phyloP scores from a whole-genome alignment of 92 coral and sea anemone species.

The Palythoa caribaeorum region DNA sequence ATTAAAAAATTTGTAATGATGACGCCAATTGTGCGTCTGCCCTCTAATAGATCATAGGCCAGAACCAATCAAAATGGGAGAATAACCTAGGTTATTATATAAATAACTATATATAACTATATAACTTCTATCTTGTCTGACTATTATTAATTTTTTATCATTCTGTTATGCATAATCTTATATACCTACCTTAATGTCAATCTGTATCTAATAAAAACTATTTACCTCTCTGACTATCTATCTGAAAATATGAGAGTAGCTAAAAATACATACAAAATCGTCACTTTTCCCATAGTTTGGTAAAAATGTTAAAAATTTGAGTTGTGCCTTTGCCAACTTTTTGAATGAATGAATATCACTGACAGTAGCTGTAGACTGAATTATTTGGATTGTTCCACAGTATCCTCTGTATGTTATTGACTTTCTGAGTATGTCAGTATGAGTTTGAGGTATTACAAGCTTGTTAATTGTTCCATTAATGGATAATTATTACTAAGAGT shows the following conservation, averaged over 20 bases:
- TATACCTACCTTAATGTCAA: slow-evolving; percentile 4
- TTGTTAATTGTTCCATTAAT: slow-evolving; percentile 13
- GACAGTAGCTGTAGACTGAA: not conserved
- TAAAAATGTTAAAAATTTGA: slow-evolving; percentile 14
- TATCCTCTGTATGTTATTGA: slow-evolving; percentile 19
- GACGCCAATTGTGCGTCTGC: no score
- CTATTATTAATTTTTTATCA: no score
- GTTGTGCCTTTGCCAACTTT: slow-evolving; percentile 7
- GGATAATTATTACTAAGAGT: slow-evolving; percentile 55
- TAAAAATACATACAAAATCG: not conserved
- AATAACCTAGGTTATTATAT: no score
- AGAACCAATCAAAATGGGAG: no score
- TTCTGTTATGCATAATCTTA: no score
- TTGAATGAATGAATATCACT: not conserved
- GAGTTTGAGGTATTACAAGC: not conserved
- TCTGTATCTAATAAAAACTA: not conserved
- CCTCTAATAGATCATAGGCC: no score
- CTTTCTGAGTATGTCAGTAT: slow-evolving; percentile 15
- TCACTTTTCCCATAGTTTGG: slow-evolving; percentile 10
- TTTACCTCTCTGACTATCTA: not conserved
- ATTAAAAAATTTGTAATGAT: no score
- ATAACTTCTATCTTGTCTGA: no score
- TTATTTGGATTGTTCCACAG: not conserved
- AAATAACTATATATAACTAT: no score
- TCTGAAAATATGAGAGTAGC: not conserved